Evolutionary conservation across 2,888 invertebrate species (phyloP).

Genomic region (Trichopria drosophilae): DNA sequence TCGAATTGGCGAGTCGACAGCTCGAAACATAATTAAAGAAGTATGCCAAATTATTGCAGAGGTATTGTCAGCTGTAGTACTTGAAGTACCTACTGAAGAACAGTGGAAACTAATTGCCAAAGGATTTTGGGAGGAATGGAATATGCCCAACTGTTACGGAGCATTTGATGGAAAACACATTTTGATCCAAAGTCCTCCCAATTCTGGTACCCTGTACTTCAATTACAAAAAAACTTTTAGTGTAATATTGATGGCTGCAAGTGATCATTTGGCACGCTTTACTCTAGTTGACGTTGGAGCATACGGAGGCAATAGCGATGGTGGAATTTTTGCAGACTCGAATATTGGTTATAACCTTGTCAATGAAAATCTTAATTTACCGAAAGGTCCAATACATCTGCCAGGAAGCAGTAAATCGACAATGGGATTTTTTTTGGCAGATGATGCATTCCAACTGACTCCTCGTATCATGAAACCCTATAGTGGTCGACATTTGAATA

Average conservation of each 20-base stretch:
- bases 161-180: too few species aligned
- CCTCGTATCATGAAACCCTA: conserved; percentile 13
- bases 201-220: conserved; percentile 11
- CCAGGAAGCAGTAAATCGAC: conserved; percentile 1
- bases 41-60: neutral
- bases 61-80: conserved; percentile 5
- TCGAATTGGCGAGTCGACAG: conserved; percentile 21
- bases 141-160: too few species aligned
- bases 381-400: conserved; percentile 2
- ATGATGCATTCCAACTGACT: conserved; percentile 19
- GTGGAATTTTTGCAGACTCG: conserved; percentile 9
- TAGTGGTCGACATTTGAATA: conserved; percentile 8
- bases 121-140: too few species aligned
- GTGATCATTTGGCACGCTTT: conserved; percentile 9
- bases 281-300: conserved; percentile 3
- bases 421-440: conserved; percentile 14
- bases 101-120: conserved; percentile 9
- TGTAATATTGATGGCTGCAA: conserved; percentile 10
- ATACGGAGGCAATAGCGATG: conserved; percentile 1
- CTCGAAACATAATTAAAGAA: conserved; percentile 18
- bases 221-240: conserved; percentile 21
- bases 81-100: conserved; percentile 9
- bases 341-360: too few species aligned
- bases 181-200: conserved; percentile 6
- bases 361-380: conserved; percentile 4